Conservation (phyloP, 2,797 vertebrate genomes). For the Sebastes baramenuke region DNA sequence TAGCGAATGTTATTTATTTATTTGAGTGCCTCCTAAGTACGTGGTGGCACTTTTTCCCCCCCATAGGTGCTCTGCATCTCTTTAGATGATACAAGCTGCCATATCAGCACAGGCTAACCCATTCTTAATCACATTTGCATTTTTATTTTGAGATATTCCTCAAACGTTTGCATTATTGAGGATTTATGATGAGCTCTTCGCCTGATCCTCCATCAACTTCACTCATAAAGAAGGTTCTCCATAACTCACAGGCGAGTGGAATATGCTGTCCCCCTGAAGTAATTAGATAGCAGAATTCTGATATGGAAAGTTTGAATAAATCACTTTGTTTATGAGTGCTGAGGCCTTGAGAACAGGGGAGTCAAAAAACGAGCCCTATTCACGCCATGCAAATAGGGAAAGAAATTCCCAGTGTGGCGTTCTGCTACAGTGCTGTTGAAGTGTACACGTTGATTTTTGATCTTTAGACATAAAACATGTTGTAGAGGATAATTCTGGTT, state of each 20-base stretch:
- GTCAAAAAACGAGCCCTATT: slow-evolving; percentile 54
- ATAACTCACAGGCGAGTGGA: slow-evolving; percentile 85
- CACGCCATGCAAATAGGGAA: slow-evolving; percentile 2
- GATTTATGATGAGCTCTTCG: slow-evolving; percentile 86
- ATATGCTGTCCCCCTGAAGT: slow-evolving; percentile 83
- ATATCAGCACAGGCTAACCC: slow-evolving; percentile 86
- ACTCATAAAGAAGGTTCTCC: slow-evolving; percentile 87
- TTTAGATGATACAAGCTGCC: slow-evolving; percentile 84
- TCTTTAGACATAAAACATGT: background rate
- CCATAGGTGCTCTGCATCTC: slow-evolving; percentile 71
- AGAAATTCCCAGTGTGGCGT: slow-evolving; percentile 18
- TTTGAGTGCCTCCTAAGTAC: slow-evolving; percentile 73
- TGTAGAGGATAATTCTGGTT: background rate
- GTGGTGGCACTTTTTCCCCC: slow-evolving; percentile 33
- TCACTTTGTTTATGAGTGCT: slow-evolving; percentile 85
- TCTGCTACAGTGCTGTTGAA: slow-evolving; percentile 13
- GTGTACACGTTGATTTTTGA: slow-evolving; percentile 34
- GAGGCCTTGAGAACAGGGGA: slow-evolving; percentile 79
- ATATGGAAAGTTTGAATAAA: slow-evolving; percentile 87
- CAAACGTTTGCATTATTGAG: slow-evolving; percentile 89
- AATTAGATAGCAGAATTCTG: slow-evolving; percentile 87
- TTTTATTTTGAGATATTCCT: slow-evolving; percentile 88
- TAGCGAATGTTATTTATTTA: slow-evolving; percentile 73
- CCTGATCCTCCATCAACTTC: slow-evolving; percentile 87
- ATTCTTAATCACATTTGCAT: slow-evolving; percentile 88